These are phyloP conservation scores for Alauda arvensis DNA, from an alignment of 2,797 vertebrate genomes.

Conservation along the genomic window DNA sequence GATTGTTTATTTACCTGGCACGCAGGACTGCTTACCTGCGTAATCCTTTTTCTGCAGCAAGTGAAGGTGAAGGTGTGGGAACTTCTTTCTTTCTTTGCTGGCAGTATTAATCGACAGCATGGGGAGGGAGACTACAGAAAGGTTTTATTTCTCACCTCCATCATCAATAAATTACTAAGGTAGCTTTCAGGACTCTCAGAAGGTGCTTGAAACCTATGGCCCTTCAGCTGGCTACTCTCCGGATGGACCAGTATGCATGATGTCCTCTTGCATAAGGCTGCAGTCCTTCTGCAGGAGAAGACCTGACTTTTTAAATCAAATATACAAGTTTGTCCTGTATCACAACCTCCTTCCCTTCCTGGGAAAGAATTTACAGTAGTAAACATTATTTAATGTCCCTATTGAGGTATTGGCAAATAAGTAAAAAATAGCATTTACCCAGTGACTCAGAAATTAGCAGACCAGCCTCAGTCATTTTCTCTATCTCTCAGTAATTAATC, in stretches of 20 bases:
- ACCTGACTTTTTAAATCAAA: neutral
- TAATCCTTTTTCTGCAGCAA: neutral
- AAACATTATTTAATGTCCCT: conserved; percentile 21
- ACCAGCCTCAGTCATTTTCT: conserved; percentile 43
- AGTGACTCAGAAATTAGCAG: conserved; percentile 38
- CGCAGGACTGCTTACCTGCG: neutral
- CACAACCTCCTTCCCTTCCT: neutral
- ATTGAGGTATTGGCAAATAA: conserved; percentile 23
- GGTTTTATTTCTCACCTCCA: neutral
- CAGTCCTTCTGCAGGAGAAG: neutral
- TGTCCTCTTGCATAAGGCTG: neutral
- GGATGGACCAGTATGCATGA: neutral
- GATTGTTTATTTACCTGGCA: neutral
- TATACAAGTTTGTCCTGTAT: neutral
- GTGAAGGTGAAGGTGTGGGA: neutral
- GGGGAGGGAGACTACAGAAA: neutral
- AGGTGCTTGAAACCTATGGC: neutral
- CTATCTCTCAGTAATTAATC: conserved; percentile 33
- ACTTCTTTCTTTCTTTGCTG: neutral
- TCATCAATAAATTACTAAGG: neutral
- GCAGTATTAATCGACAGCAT: neutral
- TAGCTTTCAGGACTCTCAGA: neutral
- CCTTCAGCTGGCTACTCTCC: neutral
- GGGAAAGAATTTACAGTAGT: conserved; percentile 7
- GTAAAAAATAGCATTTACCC: conserved; percentile 27